Conservation (phyloP, 2,888 invertebrate species). For the Ellobium chinense region DNA sequence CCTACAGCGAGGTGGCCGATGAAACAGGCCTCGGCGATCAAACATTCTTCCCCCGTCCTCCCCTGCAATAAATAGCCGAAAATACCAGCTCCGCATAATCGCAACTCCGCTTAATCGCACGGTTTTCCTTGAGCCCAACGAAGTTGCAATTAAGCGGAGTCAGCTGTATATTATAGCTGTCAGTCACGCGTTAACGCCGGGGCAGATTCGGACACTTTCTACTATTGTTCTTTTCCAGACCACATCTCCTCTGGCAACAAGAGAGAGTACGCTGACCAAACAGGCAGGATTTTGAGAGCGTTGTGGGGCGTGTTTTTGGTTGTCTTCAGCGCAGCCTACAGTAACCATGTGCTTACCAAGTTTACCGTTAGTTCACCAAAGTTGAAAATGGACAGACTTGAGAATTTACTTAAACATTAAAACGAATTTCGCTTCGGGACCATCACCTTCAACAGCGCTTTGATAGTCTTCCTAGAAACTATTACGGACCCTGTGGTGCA, state of each 20-base stretch:
- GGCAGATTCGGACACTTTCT: too few relatives aligned
- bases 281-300: background rate
- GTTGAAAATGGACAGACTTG: background rate
- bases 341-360: background rate
- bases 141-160: too few relatives aligned
- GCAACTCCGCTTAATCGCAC: too few relatives aligned
- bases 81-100: too few relatives aligned
- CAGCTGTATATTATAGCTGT: too few relatives aligned
- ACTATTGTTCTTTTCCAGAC: constrained; percentile 1
- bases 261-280: background rate
- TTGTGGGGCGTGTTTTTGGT: constrained; percentile 13
- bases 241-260: constrained; percentile 8
- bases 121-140: too few relatives aligned
- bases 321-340: background rate
- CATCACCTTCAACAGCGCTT: background rate
- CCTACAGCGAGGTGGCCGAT: too few relatives aligned
- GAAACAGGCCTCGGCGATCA: too few relatives aligned
- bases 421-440: background rate
- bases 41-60: too few relatives aligned
- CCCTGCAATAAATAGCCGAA: too few relatives aligned
- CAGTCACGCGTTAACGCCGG: too few relatives aligned
- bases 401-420: background rate
- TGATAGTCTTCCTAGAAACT: background rate
- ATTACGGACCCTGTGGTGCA: background rate
- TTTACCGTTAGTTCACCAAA: background rate